These are phyloP conservation scores for Andrena minutula DNA, from an alignment of 2,888 invertebrate species.

Conservation along the genomic window DNA sequence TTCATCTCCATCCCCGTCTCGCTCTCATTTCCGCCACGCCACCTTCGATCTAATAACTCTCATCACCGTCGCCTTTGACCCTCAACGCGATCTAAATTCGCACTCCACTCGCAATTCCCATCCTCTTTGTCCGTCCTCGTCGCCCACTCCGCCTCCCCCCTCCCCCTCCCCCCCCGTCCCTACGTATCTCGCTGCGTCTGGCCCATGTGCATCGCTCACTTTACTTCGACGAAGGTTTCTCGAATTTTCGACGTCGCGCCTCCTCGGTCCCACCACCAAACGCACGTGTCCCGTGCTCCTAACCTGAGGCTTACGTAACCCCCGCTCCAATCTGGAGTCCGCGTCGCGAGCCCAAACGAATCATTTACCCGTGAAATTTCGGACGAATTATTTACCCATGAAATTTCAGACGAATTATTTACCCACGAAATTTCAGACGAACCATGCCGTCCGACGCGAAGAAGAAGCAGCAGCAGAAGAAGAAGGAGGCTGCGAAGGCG, in stretches of 20 bases:
- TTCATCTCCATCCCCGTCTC: not conserved
- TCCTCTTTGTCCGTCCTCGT: constrained; percentile 30
- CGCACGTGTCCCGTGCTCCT: constrained; percentile 52
- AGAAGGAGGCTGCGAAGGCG: constrained; percentile 96
- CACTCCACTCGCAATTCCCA: not conserved
- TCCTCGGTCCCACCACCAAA: not conserved
- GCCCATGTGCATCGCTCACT: constrained; percentile 41
- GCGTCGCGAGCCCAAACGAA: not conserved
- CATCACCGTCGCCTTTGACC: not conserved
- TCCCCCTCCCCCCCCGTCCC: not conserved
- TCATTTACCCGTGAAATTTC: constrained; percentile 23
- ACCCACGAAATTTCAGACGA: constrained; percentile 47
- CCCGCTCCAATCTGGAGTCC: not conserved
- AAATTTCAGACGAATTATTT: constrained; percentile 5
- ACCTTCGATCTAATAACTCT: not conserved
- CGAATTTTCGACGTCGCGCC: constrained; percentile 30
- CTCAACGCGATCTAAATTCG: not conserved
- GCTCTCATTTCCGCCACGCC: not conserved
- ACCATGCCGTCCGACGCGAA: constrained; percentile 99
- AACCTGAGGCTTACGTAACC: constrained; percentile 68
- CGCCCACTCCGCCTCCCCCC: constrained; percentile 1
- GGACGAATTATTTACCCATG: too few relatives aligned
- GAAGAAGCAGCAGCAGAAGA: constrained; percentile 98
- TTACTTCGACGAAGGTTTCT: constrained; percentile 52
- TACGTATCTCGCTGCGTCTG: constrained; percentile 1